Evolutionary conservation across 2,113 vertebrate species (phyloP), one percentile per base, ranked within the genome.

Genomic region (Heliornis fulica): DNA sequence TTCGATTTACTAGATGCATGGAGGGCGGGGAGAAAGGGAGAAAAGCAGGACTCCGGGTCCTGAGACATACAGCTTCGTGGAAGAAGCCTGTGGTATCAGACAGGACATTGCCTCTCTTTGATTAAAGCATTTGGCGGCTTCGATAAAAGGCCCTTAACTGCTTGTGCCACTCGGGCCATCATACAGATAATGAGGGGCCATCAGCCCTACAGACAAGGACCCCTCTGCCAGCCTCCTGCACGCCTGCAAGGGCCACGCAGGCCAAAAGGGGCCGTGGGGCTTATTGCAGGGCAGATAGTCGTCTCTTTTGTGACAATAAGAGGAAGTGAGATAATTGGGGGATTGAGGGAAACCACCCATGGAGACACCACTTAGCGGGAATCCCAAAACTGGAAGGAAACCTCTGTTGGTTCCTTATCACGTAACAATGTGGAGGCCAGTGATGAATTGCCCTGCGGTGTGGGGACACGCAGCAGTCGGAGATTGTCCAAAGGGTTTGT

Each of bases 381-480:
- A 97, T 98, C 98, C 98, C 97, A 85, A 97, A 97, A 97, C 96
- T 98, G 97, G 97, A 98, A 98, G 98, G 98, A 98, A 98, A 94
- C 90, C 97, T 97, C 75, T 57, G 59, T 41, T 65, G 97, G 83
- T 89, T 97, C 82, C 94, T 98, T 98, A 98, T 98, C 98, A 4
- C 53, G 2, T 34, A 36, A n/a, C 95, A 80, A 14, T 8, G 92
- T 11, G 46, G 93, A 95, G 95, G 77, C 41, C 0, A 64, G 88
- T 98, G 97, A 98, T 97, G 97, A 97, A 97, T 98, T 86, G 96
- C 95, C 92, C 90, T 48, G 26, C 13, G 21, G 84, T 43, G 87
- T 14, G 50, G 90, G 61, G 61, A 82, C 89, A 68, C 5, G 9
- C 83, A 63, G 86, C 87, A 70, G 56, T 4, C 82, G 0, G 86